Evolutionary conservation across 64 coral and sea anemone species (phyloP).

Genomic region (Anthopleura sola): DNA sequence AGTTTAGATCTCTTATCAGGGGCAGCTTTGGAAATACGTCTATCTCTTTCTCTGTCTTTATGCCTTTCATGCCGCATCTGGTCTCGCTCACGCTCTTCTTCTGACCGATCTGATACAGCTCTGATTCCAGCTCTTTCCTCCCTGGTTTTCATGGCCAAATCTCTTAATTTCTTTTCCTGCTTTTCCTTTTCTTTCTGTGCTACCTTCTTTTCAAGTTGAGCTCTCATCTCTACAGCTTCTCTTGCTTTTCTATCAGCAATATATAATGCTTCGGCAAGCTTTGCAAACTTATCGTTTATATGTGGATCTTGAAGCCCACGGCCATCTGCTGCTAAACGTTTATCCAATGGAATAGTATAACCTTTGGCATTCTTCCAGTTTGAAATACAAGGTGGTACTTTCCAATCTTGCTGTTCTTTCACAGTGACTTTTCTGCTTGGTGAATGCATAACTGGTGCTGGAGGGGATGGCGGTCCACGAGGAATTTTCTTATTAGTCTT

Average conservation of each 20-base stretch:
- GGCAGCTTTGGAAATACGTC: conserved; percentile 91
- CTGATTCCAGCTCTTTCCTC: conserved; percentile 87
- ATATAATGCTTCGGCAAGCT: conserved; percentile 97
- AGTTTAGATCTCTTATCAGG: conserved; percentile 99
- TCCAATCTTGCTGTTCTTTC: conserved; percentile 99
- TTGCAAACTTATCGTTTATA: conserved; percentile 99
- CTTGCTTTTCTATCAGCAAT: conserved; percentile 99
- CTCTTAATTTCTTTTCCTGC: conserved; percentile 82
- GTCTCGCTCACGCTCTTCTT: conserved; percentile 84
- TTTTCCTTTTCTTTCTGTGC: conserved; percentile 95
- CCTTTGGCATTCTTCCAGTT: conserved; percentile 99
- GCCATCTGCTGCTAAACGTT: conserved; percentile 93
- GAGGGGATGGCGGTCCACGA: conserved; percentile 87
- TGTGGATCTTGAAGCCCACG: conserved; percentile 94
- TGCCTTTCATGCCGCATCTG: conserved; percentile 90
- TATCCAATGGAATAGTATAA: conserved; percentile 98
- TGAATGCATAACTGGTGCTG: conserved; percentile 97
- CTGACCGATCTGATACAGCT: conserved; percentile 64
- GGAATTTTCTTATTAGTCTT: conserved; percentile 99
- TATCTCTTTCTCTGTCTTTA: conserved; percentile 90
- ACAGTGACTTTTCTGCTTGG: conserved; percentile 99
- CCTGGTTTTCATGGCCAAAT: conserved; percentile 72
- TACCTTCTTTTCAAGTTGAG: conserved; percentile 91
- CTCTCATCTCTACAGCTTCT: conserved; percentile 88
- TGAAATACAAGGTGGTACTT: conserved; percentile 97